Conservation (phyloP, 2,888 invertebrate species). For the Synanthedon andrenaeformis region DNA sequence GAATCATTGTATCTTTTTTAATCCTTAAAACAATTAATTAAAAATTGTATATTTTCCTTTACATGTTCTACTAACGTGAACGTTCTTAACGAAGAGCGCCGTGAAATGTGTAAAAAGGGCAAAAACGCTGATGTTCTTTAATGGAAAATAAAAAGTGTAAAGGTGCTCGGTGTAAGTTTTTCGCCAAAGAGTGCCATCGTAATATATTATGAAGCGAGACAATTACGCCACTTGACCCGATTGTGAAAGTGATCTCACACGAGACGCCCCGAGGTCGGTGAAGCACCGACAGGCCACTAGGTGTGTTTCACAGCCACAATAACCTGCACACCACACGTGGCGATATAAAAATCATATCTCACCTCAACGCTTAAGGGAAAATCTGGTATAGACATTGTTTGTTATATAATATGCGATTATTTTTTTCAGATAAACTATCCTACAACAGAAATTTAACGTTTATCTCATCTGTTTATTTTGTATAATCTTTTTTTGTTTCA, state of each 20-base stretch:
- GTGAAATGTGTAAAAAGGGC: not conserved
- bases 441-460: no score
- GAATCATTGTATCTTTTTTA: no score
- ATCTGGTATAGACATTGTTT: no score
- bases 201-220: slow-evolving; percentile 18
- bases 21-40: no score
- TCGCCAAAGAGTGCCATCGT: not conserved
- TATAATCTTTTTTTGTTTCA: slow-evolving; percentile 32
- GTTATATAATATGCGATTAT: no score
- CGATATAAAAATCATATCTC: not conserved
- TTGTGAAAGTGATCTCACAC: slow-evolving; percentile 28
- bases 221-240: slow-evolving; percentile 56
- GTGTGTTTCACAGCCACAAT: slow-evolving; percentile 5
- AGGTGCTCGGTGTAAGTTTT: not conserved
- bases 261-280: slow-evolving; percentile 26
- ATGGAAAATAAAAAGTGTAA: not conserved
- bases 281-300: slow-evolving; percentile 26
- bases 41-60: no score
- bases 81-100: no score
- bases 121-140: not conserved
- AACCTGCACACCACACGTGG: not conserved
- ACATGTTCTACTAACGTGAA: no score
- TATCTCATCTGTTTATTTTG: no score
- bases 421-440: no score
- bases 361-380: no score